These are phyloP conservation scores for Podargus strigoides DNA, from an alignment of 2,797 vertebrate genomes.

Conservation along the genomic window DNA sequence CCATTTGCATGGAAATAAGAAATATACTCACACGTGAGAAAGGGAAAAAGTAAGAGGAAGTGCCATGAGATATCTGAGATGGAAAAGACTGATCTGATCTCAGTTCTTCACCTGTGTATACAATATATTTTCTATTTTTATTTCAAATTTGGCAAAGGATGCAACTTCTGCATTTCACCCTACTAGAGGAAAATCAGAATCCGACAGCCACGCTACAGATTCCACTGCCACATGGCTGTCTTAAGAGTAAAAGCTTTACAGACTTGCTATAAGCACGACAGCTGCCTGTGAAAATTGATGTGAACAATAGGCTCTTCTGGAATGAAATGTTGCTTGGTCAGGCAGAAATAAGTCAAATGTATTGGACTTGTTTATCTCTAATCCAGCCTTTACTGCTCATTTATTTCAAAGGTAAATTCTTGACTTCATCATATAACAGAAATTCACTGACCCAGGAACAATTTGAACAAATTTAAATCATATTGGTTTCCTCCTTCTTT, in stretches of 20 bases:
- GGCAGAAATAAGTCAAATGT: slow-evolving; percentile 31
- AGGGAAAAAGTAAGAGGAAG: background rate
- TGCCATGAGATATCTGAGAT: background rate
- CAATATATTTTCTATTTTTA: background rate
- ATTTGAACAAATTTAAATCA: slow-evolving; percentile 55
- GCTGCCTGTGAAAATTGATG: slow-evolving; percentile 2
- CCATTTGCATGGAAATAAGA: background rate
- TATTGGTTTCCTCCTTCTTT: background rate
- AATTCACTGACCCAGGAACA: slow-evolving; percentile 56
- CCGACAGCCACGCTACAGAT: background rate
- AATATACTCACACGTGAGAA: background rate
- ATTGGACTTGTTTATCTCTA: slow-evolving; percentile 27
- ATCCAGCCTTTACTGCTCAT: slow-evolving; percentile 10
- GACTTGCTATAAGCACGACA: background rate
- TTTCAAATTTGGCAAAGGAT: background rate
- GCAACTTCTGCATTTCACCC: background rate
- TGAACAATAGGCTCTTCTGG: background rate
- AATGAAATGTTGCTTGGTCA: slow-evolving; percentile 32
- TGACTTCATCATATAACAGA: slow-evolving; percentile 40
- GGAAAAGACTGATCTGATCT: background rate
- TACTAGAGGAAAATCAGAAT: background rate
- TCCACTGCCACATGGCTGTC: background rate
- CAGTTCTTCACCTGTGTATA: background rate
- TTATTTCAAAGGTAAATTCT: slow-evolving; percentile 41
- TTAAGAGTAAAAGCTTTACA: background rate